These are phyloP conservation scores for Apogon talboti DNA, from an alignment of 2,797 vertebrate genomes.

Conservation along the genomic window DNA sequence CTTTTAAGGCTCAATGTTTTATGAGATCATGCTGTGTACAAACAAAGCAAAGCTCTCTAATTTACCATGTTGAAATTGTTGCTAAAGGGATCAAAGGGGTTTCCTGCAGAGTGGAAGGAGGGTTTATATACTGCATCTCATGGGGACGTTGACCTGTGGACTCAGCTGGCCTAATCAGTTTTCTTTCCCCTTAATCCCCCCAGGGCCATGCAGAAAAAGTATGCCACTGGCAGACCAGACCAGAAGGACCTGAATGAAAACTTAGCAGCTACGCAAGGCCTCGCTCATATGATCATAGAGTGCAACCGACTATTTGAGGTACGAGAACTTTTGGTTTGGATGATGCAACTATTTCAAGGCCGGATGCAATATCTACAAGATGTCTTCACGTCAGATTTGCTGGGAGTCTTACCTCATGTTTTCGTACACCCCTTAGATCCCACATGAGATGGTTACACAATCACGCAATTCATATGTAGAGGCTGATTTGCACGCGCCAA, in stretches of 20 bases:
- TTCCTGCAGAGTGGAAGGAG: constrained; percentile 56
- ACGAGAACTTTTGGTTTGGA: constrained; percentile 36
- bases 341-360: constrained; percentile 37
- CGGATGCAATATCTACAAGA: constrained; percentile 23
- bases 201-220: constrained; percentile 97
- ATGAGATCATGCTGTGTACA: constrained; percentile 75
- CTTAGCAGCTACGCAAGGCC: constrained; percentile 94
- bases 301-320: constrained; percentile 97
- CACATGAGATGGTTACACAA: constrained; percentile 94
- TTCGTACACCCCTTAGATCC: constrained; percentile 83
- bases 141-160: constrained; percentile 39
- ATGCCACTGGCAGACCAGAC: constrained; percentile 95
- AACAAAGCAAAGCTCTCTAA: constrained; percentile 73
- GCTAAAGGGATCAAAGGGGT: constrained; percentile 60
- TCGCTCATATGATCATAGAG: constrained; percentile 98
- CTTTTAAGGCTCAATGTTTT: constrained; percentile 65
- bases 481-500: constrained; percentile 90
- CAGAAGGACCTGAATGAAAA: constrained; percentile 99
- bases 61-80: constrained; percentile 69
- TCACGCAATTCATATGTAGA: constrained; percentile 93
- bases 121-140: constrained; percentile 57
- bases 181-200: constrained; percentile 43
- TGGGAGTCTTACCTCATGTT: constrained; percentile 28
- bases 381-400: constrained; percentile 18
- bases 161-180: constrained; percentile 45